Conservation (phyloP, 2,888 invertebrate genomes). For the Polyploca ridens region DNA sequence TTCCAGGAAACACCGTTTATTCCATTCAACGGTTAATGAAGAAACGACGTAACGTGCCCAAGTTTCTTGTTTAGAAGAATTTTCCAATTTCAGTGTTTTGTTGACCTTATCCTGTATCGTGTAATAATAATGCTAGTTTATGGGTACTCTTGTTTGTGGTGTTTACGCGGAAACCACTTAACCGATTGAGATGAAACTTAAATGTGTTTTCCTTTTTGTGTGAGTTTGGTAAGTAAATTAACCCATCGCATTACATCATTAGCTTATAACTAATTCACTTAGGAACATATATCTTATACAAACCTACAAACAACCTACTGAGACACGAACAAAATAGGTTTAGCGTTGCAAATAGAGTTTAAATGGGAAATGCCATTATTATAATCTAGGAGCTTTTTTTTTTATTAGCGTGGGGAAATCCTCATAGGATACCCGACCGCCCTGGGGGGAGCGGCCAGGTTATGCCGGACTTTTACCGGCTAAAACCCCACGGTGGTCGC, state of each 20-base stretch:
- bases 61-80: neutral
- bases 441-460: too few species aligned
- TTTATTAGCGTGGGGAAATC: too few species aligned
- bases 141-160: neutral
- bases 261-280: too few species aligned
- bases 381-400: too few species aligned
- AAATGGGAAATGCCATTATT: neutral
- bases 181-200: neutral
- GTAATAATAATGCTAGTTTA: neutral
- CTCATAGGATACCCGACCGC: too few species aligned
- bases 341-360: neutral
- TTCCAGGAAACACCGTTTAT: neutral
- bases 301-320: neutral
- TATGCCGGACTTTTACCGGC: too few species aligned
- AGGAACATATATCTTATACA: too few species aligned
- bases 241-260: neutral
- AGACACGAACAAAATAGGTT: neutral
- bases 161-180: conserved; percentile 4
- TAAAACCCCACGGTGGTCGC: too few species aligned
- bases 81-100: neutral
- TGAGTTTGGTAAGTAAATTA: neutral
- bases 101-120: neutral
- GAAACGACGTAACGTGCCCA: neutral
- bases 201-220: neutral
- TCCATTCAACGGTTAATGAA: neutral